These are phyloP conservation scores for Smithornis capensis DNA, from an alignment of 2,113 vertebrate species.

Conservation along the genomic window DNA sequence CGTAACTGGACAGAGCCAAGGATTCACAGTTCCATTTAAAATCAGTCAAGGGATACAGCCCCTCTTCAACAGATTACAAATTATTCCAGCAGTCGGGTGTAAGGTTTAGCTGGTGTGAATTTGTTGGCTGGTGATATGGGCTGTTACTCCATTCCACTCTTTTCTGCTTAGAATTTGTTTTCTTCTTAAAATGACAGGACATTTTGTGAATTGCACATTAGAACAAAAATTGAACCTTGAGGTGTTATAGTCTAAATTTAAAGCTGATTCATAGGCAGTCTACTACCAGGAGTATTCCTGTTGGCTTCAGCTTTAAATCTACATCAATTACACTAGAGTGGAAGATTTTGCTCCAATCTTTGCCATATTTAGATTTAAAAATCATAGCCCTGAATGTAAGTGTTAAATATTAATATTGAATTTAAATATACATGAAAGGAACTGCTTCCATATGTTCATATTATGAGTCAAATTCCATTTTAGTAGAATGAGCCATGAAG, in stretches of 20 bases:
- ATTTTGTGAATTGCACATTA: neutral
- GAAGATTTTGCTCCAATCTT: neutral
- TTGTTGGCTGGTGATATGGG: neutral
- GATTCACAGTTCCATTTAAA: neutral
- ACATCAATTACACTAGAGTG: neutral
- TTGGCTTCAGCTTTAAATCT: neutral
- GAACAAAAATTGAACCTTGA: neutral
- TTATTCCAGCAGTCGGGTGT: neutral
- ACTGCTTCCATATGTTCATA: neutral
- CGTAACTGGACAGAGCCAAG: neutral
- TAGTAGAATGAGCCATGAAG: neutral
- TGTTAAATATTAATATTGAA: slow-evolving; percentile 40
- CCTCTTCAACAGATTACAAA: neutral
- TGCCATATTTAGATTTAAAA: slow-evolving; percentile 34
- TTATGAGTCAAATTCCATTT: slow-evolving; percentile 11
- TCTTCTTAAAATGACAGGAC: neutral
- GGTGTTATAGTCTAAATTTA: neutral
- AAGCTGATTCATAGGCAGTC: neutral
- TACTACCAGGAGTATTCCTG: neutral
- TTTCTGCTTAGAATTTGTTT: neutral
- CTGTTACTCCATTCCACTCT: neutral
- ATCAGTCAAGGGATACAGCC: rapidly evolving
- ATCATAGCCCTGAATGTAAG: neutral
- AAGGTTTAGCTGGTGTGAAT: neutral
- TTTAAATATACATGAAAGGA: slow-evolving; percentile 35